Conservation (phyloP, 2,113 vertebrate genomes). For the Oceanites oceanicus region DNA sequence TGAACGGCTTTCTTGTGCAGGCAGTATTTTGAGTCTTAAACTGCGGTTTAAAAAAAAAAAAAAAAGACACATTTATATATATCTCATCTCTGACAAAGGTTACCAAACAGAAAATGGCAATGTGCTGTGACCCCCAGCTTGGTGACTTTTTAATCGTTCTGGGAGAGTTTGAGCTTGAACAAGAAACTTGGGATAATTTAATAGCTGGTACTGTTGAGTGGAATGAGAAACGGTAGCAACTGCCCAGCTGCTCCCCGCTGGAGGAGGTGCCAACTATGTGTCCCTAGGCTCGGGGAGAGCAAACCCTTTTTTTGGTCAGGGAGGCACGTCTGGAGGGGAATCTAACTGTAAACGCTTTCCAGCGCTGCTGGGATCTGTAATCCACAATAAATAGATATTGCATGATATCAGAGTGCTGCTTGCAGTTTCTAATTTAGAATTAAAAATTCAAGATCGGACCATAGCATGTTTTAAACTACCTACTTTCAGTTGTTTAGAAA, state of each 20-base stretch:
- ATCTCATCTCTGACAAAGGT: background rate
- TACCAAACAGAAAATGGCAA: background rate
- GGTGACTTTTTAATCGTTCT: background rate
- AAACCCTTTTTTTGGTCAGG: constrained; percentile 37
- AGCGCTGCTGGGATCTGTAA: background rate
- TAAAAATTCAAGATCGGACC: background rate
- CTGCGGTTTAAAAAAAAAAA: background rate
- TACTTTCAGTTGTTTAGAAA: background rate
- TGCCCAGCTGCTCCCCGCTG: constrained; percentile 48
- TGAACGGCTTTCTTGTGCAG: background rate
- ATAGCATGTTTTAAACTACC: background rate
- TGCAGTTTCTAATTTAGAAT: background rate
- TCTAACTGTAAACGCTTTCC: background rate
- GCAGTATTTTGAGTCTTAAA: background rate
- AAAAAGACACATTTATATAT: background rate
- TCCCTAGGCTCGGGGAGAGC: constrained; percentile 42
- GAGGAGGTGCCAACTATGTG: constrained; percentile 63
- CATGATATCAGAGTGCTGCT: background rate
- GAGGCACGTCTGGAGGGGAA: constrained; percentile 13
- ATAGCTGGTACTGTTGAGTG: background rate
- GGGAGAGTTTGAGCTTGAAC: background rate
- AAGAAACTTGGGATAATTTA: constrained; percentile 33
- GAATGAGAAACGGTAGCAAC: constrained; percentile 62
- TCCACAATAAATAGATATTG: background rate
- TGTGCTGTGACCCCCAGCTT: background rate